Percentiles rank a stretch among this genome's conserved stretches.
These are phyloP conservation scores for Rhabdophis nuchalis DNA, from an alignment of 2,797 vertebrate species.

Conservation along the genomic window DNA sequence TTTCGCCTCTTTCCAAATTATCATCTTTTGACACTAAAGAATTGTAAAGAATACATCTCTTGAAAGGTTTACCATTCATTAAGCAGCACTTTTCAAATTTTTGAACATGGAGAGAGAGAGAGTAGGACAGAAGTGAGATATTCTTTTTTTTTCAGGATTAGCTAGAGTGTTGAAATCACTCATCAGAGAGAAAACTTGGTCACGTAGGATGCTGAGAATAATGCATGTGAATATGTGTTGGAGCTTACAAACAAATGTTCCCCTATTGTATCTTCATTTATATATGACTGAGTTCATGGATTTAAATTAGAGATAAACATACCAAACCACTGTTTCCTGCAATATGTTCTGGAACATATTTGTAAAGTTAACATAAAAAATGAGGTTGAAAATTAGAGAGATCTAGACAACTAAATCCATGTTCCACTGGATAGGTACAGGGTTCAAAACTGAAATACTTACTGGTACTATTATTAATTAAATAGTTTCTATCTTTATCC, in stretches of 20 bases:
- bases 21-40: not conserved
- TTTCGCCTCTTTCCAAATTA: not conserved
- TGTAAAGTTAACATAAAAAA: not conserved
- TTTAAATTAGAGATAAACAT: not conserved
- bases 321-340: not conserved
- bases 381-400: not conserved
- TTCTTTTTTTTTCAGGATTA: not conserved
- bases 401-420: not conserved
- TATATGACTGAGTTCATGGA: not conserved
- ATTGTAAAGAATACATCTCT: not conserved
- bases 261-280: not conserved
- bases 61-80: not conserved
- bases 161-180: not conserved
- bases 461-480: not conserved
- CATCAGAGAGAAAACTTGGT: not conserved
- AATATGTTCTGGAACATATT: not conserved
- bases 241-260: not conserved
- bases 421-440: not conserved
- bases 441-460: not conserved
- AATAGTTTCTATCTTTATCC: not conserved
- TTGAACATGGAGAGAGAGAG: not conserved
- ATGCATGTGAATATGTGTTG: not conserved
- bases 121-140: not conserved
- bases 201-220: not conserved
- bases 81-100: not conserved